Evolutionary conservation across 2,797 vertebrate species (phyloP).

Genomic region (Brachymystax lenok): DNA sequence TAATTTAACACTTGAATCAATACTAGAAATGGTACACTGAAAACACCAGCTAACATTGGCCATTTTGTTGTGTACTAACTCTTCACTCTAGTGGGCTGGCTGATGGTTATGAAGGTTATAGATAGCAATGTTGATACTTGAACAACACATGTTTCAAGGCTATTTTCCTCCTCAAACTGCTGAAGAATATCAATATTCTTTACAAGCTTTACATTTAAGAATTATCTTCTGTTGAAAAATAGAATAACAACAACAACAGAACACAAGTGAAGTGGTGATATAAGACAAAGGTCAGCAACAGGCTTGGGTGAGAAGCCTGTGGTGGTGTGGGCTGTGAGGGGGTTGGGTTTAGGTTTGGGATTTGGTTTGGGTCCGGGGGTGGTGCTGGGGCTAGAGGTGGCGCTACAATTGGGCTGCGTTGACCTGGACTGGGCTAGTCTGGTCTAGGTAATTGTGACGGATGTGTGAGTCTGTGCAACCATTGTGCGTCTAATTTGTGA

Average conservation of each 20-base stretch:
- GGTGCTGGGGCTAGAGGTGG: not conserved
- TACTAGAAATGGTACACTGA: too few species aligned
- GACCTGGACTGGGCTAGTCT: not conserved
- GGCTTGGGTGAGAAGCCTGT: not conserved
- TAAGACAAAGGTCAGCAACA: not conserved
- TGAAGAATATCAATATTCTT: slow-evolving; percentile 5
- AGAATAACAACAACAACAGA: not conserved
- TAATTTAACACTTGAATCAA: too few species aligned
- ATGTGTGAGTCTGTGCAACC: slow-evolving; percentile 7
- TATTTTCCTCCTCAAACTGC: not conserved
- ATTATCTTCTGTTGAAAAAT: slow-evolving; percentile 4
- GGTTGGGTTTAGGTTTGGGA: too few species aligned
- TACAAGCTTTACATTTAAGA: slow-evolving; percentile 10
- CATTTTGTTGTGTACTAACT: not conserved
- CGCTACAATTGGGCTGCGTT: not conserved
- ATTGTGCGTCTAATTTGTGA: slow-evolving; percentile 17
- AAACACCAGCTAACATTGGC: too few species aligned
- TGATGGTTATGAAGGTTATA: not conserved
- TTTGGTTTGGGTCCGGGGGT: too few species aligned
- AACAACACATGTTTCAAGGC: slow-evolving; percentile 1
- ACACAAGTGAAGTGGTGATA: slow-evolving; percentile 2
- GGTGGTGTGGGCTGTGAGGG: too few species aligned
- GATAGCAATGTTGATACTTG: not conserved
- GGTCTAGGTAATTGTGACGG: slow-evolving; percentile 15
- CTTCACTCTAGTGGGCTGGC: not conserved